Conservation (phyloP, 1,140 invertebrate genomes). For the Adoxophyes honmai region DNA sequence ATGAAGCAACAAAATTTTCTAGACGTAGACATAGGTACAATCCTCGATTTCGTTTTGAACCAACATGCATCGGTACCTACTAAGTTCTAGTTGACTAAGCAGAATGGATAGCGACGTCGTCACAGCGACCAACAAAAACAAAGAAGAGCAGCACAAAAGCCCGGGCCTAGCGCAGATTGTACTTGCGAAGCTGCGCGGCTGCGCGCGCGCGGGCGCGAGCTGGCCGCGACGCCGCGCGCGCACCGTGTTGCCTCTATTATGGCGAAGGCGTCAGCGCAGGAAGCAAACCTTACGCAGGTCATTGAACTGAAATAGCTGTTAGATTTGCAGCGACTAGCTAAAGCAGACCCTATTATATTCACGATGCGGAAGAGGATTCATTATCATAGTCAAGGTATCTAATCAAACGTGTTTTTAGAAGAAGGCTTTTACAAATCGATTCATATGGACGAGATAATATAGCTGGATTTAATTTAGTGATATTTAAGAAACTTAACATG, state of each 20-base stretch:
- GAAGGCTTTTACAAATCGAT: slow-evolving; percentile 6
- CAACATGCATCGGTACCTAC: too few species aligned
- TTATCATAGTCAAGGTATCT: slow-evolving; percentile 22
- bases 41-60: too few species aligned
- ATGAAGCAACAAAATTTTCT: too few species aligned
- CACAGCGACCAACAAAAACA: too few species aligned
- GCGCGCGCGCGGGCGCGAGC: background rate
- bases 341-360: slow-evolving; percentile 22
- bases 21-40: too few species aligned
- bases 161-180: too few species aligned
- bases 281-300: slow-evolving; percentile 53
- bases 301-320: slow-evolving; percentile 50
- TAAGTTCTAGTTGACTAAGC: too few species aligned
- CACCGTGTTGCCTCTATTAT: slow-evolving; percentile 30
- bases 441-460: slow-evolving; percentile 3
- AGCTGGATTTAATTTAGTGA: slow-evolving; percentile 3
- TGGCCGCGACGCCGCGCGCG: slow-evolving; percentile 12
- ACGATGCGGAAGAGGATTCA: background rate
- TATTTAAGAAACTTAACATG: slow-evolving; percentile 40
- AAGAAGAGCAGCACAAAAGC: too few species aligned
- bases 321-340: slow-evolving; percentile 25
- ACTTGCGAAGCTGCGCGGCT: too few species aligned
- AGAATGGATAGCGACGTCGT: too few species aligned
- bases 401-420: slow-evolving; percentile 50
- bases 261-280: slow-evolving; percentile 35